Evolutionary conservation across 2,888 invertebrate species (phyloP), one percentile per base, ranked within the genome.

Genomic region (Malacosoma neustria): DNA sequence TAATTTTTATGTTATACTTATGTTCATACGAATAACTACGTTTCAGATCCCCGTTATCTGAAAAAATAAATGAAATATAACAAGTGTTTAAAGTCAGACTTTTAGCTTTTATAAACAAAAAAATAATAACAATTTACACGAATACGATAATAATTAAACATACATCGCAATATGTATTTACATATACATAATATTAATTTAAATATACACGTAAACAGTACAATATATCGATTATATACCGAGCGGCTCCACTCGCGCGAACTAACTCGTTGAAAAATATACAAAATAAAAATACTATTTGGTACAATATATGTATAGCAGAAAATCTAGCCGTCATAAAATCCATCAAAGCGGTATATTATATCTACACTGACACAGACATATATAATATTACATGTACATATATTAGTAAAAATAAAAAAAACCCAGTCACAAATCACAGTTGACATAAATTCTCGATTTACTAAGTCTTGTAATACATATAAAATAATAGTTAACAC

Each of bases 211-310:
- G 72, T 79, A 76, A 74, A 80, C 76, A 80, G 66, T 70, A 74
- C 58, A 76, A 71, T 66, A 74, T 76, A 77, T 70, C 68, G 69
- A 74, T 70, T 61, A 68, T 62, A 54, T 55, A 56, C 5, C 22
- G 22, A 22, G 22, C 9, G 22, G 22, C 9, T 4, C 32, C 12
- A 12, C 35, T 33, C 34, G 4, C 33, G 34, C 29, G 67, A 72
- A 76, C 72, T 74, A 73, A 77, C 72, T 63, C 57, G 69, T 70
- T 73, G 72, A 81, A 76, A 69, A 76, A 77, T 76, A 81, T 74
- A 81, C 72, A 84, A 80, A 77, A 72, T 84, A 84, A 84, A 82
- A 84, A 85, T 84, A 85, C 84, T 84, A 84, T 85, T 85, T 85
- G 85, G 85, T 84, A 82, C 75, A 77, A 70, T 69, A 81, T 81